A percentile compares a stretch with the other conserved stretches of the same genome.
phyloP scores from a whole-genome alignment of 2,113 vertebrate genomes.

The Ceyx cyanopectus region DNA sequence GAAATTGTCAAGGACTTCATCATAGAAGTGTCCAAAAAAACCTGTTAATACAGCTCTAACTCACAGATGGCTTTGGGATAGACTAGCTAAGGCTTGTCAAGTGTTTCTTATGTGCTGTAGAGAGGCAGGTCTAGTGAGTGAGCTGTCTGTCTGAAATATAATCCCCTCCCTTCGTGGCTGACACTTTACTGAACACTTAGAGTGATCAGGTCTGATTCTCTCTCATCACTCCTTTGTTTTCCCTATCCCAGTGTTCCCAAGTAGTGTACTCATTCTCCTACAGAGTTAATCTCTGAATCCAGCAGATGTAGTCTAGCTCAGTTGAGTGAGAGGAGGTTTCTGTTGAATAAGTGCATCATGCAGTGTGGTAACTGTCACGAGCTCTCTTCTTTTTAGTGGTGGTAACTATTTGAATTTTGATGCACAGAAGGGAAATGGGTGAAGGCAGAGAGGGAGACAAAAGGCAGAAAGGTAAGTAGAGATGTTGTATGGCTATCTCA shows the following conservation, averaged over 20 bases:
- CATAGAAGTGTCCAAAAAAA: background rate
- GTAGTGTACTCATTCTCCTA: background rate
- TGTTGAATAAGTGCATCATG: background rate
- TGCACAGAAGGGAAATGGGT: background rate
- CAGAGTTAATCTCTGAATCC: background rate
- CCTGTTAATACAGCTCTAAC: conserved; percentile 29
- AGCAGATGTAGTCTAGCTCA: background rate
- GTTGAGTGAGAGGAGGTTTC: background rate
- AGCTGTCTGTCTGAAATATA: background rate
- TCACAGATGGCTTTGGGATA: conserved; percentile 30
- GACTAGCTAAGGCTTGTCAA: conserved; percentile 26
- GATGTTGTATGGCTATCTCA: background rate
- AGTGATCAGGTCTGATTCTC: background rate
- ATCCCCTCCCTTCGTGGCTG: background rate
- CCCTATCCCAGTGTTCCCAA: background rate
- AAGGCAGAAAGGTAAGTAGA: background rate
- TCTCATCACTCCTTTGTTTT: background rate
- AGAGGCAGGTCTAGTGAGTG: background rate
- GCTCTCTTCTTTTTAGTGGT: background rate
- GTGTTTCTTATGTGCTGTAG: background rate
- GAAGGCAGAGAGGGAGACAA: background rate
- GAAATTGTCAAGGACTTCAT: conserved; percentile 14
- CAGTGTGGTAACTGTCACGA: background rate
- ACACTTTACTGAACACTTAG: background rate
- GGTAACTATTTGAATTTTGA: background rate